Evolutionary conservation across 2,888 invertebrate genomes (phyloP).

Genomic region (Cryptus viduatorius): DNA sequence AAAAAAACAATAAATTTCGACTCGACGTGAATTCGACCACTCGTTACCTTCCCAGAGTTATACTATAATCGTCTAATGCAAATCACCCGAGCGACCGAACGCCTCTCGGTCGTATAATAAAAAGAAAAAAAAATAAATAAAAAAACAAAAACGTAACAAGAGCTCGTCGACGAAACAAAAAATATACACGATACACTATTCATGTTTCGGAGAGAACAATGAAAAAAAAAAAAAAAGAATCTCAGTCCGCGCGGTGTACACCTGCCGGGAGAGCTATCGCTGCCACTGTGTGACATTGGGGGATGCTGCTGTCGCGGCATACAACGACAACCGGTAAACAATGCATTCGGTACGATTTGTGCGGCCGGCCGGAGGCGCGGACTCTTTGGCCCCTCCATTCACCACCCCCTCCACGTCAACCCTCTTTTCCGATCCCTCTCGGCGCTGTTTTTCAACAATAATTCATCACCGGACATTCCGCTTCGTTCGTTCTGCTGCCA

Average conservation of each 20-base stretch:
- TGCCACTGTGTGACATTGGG: conserved; percentile 43
- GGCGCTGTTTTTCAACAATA: conserved; percentile 69
- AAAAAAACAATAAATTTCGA: conserved; percentile 25
- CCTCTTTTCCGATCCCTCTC: conserved; percentile 46
- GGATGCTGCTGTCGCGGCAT: conserved; percentile 34
- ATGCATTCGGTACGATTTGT: conserved; percentile 68
- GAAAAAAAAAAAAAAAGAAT: conserved; percentile 30
- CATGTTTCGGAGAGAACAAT: conserved; percentile 52
- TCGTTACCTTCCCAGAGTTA: conserved; percentile 28
- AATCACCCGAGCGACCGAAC: conserved; percentile 55
- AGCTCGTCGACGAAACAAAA: conserved; percentile 30
- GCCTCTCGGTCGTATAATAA: conserved; percentile 37
- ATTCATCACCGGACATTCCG: conserved; percentile 71
- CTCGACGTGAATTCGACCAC: conserved; percentile 19
- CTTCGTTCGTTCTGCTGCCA: conserved; percentile 59
- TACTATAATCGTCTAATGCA: conserved; percentile 54
- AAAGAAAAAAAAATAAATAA: conserved; percentile 23
- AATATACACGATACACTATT: conserved; percentile 49
- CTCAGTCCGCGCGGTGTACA: conserved; percentile 41
- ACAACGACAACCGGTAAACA: conserved; percentile 65
- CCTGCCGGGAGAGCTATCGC: conserved; percentile 56
- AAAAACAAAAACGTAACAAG: conserved; percentile 21
- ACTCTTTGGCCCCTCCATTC: conserved; percentile 39
- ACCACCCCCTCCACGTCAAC: conserved; percentile 10
- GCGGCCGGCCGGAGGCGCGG: conserved; percentile 53